Conservation (phyloP, 2,888 invertebrate species). For the Strigamia maritima region DNA sequence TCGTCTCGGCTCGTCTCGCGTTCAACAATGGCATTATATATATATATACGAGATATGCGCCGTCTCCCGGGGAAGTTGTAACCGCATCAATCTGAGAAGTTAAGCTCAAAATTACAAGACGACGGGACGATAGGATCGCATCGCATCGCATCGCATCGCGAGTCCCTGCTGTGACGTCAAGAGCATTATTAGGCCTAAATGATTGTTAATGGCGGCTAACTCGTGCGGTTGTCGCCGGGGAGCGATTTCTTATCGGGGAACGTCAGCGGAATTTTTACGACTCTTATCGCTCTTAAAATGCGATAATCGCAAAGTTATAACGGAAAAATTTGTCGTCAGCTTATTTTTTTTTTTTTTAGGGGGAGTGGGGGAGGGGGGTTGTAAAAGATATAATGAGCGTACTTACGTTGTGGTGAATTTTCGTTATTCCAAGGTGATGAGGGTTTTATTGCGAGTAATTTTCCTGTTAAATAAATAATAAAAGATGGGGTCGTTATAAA, state of each 20-base stretch:
- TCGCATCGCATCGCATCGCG: background rate
- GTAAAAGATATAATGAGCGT: background rate
- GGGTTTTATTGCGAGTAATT: background rate
- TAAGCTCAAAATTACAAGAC: slow-evolving; percentile 15
- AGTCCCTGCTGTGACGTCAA: background rate
- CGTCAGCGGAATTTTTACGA: slow-evolving; percentile 10
- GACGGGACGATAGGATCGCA: background rate
- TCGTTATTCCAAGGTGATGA: background rate
- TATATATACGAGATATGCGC: slow-evolving; percentile 4
- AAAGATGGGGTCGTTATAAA: background rate
- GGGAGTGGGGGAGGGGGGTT: too few species aligned
- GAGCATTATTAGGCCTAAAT: slow-evolving; percentile 5
- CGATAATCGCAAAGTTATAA: slow-evolving; percentile 9
- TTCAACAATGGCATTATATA: background rate
- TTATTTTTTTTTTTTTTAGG: background rate
- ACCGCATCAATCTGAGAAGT: slow-evolving; percentile 5
- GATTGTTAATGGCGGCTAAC: slow-evolving; percentile 15
- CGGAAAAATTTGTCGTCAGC: background rate
- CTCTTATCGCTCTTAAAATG: slow-evolving; percentile 15
- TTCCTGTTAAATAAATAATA: background rate
- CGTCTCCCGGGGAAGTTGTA: background rate
- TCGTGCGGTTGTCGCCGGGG: background rate
- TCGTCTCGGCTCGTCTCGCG: background rate
- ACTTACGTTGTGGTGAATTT: background rate
- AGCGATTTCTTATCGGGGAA: slow-evolving; percentile 4